Percentiles rank a stretch among this genome's conserved stretches.
These are phyloP conservation scores for Cheiracanthium punctorium DNA, from an alignment of 2,888 invertebrate species.

Conservation along the genomic window DNA sequence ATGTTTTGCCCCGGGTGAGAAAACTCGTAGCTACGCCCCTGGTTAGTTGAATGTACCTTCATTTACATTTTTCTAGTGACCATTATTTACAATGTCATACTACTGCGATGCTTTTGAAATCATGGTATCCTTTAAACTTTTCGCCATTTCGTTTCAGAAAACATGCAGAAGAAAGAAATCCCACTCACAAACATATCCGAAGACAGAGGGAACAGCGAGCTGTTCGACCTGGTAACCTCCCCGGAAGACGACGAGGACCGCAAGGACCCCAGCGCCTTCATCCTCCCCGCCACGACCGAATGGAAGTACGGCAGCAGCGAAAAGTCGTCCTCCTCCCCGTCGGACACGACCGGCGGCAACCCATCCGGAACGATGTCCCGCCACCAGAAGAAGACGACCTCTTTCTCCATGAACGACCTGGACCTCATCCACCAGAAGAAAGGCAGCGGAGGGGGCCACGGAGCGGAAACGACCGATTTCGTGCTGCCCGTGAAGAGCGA, in stretches of 20 bases:
- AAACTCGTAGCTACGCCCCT: too few relatives aligned
- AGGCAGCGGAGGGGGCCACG: neutral
- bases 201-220: neutral
- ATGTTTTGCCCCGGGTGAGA: too few relatives aligned
- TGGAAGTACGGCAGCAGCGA: neutral
- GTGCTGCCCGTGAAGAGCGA: conserved; percentile 58
- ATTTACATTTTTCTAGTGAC: too few relatives aligned
- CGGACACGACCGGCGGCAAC: neutral
- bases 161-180: neutral
- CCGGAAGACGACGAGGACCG: conserved; percentile 20
- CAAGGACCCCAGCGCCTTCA: conserved; percentile 35
- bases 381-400: conserved; percentile 46
- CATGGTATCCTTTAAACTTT: too few relatives aligned
- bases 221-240: neutral
- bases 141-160: neutral
- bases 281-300: conserved; percentile 17
- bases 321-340: neutral
- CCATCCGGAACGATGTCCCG: conserved; percentile 14
- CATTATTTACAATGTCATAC: too few relatives aligned
- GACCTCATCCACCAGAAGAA: conserved; percentile 43
- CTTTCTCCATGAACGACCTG: conserved; percentile 63
- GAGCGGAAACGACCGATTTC: conserved; percentile 40
- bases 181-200: neutral
- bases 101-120: too few relatives aligned
- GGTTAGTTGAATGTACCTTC: too few relatives aligned